Base-by-base conservation (phyloP, 2,797 vertebrate species). In the Trematomus bernacchii region DNA sequence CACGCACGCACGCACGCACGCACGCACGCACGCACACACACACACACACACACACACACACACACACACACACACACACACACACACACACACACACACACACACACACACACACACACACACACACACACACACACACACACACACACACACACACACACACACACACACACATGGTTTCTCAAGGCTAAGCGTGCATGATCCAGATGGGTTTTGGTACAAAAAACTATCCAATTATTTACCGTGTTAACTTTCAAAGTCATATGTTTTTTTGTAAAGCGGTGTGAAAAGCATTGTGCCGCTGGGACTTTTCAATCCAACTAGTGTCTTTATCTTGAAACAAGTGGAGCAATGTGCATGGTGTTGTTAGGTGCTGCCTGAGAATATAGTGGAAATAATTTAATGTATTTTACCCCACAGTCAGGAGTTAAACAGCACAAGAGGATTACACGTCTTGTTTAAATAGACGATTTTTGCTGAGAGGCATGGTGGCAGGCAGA, bases 311-410 rank as follows among this genome's bases (percentile, higher is more conserved):
- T 68, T 83, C 76, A 37, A 12, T 67, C 79, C 67, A 65, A 67
- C 59, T 71, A 42, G 63, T 67, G 76, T 54, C 71, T 79, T 70
- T 51, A 77, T 78, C 76, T 84, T 43, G 18, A 72, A 83, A 85
- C 72, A 79, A 76, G 64, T 52, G 42, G 58, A 69, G 62, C 65
- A 72, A 65, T 86, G 52, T 48, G 58, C 43, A 66, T 77, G 58
- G 43, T 64, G 58, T 69, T 67, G 66, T 77, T 61, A 55, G 0
- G 4, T 68, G 43, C 54, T 10, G 13, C 53, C 50, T 53, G 67
- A 79, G 63, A 82, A 61, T 76, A 65, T 40, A 44, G 57, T 52
- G 19, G 42, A 70, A 62, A 74, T 47, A 83, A 83, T 47, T 77
- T 13, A 66, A 80, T 73, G 80, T 3, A 74, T 74, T 89, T 83